These are phyloP conservation scores for Pilophorus perplexus DNA, from an alignment of 2,888 invertebrate species.

Conservation along the genomic window DNA sequence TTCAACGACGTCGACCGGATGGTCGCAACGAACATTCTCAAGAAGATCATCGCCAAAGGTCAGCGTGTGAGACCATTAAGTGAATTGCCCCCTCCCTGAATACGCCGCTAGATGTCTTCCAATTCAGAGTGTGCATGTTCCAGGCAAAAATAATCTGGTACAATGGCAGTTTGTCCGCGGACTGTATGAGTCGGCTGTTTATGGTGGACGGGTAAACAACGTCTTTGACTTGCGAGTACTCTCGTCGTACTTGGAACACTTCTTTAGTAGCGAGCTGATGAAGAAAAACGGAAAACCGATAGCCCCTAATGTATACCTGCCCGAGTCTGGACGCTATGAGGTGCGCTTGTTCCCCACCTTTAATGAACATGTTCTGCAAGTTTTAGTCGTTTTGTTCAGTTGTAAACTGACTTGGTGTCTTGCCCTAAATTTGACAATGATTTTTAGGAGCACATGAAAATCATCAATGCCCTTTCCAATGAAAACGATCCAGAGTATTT, in stretches of 20 bases:
- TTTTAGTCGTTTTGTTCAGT: neutral
- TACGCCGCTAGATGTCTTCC: too few species aligned
- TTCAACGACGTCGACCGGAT: conserved; percentile 79
- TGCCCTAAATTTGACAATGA: neutral
- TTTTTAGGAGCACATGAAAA: conserved; percentile 42
- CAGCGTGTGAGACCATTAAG: too few species aligned
- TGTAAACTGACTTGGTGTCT: neutral
- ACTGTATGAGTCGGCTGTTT: conserved; percentile 73
- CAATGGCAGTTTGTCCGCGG: conserved; percentile 77
- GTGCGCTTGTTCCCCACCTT: conserved; percentile 52
- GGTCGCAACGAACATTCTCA: conserved; percentile 57
- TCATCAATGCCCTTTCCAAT: conserved; percentile 61
- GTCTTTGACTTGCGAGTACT: conserved; percentile 68
- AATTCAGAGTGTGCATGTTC: too few species aligned
- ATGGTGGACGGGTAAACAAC: conserved; percentile 83
- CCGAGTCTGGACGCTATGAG: conserved; percentile 57
- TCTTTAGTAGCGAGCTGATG: conserved; percentile 60
- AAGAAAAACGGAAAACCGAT: conserved; percentile 62
- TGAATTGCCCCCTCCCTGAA: too few species aligned
- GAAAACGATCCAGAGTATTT: conserved; percentile 73
- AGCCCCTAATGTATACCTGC: conserved; percentile 57
- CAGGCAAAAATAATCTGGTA: conserved; percentile 46
- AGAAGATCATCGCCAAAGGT: conserved; percentile 52
- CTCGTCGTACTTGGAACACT: conserved; percentile 64
- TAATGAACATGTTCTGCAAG: neutral